These are phyloP conservation scores for Uloborus plumipes DNA, from an alignment of 2,888 invertebrate genomes.

Conservation along the genomic window DNA sequence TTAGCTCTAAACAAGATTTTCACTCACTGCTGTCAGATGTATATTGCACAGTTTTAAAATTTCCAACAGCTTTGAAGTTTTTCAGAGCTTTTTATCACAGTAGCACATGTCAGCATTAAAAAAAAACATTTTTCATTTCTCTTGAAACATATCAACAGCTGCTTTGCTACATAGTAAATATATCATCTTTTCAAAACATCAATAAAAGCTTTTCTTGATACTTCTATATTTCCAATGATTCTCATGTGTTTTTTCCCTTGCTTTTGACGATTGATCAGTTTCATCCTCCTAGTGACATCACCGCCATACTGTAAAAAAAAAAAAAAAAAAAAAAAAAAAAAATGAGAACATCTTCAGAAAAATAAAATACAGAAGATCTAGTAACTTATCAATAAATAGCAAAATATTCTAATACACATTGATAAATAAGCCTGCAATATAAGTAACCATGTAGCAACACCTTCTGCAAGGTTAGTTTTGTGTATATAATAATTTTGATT, in stretches of 20 bases:
- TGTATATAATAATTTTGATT: too few relatives aligned
- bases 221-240: constrained; percentile 88
- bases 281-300: constrained; percentile 89
- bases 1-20: too few relatives aligned
- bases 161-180: neutral
- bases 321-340: too few relatives aligned
- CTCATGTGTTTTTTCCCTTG: constrained; percentile 96
- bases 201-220: constrained; percentile 94
- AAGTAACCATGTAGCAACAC: too few relatives aligned
- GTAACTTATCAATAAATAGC: neutral
- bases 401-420: neutral
- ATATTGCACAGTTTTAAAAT: too few relatives aligned
- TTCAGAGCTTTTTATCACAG: too few relatives aligned
- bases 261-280: constrained; percentile 88
- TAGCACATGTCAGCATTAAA: too few relatives aligned
- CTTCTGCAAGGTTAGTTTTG: too few relatives aligned
- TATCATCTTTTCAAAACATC: constrained; percentile 80
- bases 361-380: neutral
- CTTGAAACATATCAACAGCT: too few relatives aligned
- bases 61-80: too few relatives aligned
- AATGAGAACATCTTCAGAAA: neutral
- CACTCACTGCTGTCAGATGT: too few relatives aligned
- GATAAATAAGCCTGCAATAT: neutral
- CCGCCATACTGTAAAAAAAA: constrained; percentile 82
- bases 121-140: too few relatives aligned